Conservation (phyloP, 2,797 vertebrate species). For the Parambassis ranga region DNA sequence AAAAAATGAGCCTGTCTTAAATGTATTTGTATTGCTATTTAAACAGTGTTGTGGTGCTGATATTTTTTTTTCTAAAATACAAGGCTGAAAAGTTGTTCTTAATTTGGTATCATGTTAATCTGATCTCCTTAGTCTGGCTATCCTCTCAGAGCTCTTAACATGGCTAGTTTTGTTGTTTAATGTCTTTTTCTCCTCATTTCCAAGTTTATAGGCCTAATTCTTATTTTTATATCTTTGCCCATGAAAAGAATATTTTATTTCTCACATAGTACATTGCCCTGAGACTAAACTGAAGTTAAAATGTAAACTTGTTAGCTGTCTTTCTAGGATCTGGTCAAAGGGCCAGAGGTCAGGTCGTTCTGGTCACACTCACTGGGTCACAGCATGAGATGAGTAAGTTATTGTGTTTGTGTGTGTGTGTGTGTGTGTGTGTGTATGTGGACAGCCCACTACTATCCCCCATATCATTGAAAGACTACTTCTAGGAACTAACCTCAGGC, state of each 20-base stretch:
- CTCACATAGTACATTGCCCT: neutral
- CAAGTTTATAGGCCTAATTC: neutral
- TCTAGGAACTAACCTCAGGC: slow-evolving; percentile 46
- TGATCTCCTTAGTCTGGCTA: no score
- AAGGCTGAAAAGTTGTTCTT: no score
- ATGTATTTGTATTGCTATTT: no score
- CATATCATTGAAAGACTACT: slow-evolving; percentile 17
- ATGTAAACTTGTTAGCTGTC: slow-evolving; percentile 5
- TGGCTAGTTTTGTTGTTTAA: neutral
- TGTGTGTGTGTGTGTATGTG: neutral
- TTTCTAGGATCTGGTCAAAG: slow-evolving; percentile 35
- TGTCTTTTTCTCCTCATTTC: neutral
- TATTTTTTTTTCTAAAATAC: no score
- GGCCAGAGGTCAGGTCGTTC: slow-evolving; percentile 43
- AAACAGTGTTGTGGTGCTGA: no score
- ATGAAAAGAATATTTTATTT: neutral
- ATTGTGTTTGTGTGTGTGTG: neutral
- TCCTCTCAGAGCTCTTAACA: neutral
- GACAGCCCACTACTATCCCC: neutral
- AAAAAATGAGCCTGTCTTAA: no score
- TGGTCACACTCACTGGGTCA: slow-evolving; percentile 27
- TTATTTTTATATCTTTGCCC: neutral
- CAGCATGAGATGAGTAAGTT: slow-evolving; percentile 3
- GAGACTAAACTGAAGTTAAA: neutral
- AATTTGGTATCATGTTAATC: no score